phyloP scores from a whole-genome alignment of 2,888 invertebrate genomes.

The Stratiomys singularior region DNA sequence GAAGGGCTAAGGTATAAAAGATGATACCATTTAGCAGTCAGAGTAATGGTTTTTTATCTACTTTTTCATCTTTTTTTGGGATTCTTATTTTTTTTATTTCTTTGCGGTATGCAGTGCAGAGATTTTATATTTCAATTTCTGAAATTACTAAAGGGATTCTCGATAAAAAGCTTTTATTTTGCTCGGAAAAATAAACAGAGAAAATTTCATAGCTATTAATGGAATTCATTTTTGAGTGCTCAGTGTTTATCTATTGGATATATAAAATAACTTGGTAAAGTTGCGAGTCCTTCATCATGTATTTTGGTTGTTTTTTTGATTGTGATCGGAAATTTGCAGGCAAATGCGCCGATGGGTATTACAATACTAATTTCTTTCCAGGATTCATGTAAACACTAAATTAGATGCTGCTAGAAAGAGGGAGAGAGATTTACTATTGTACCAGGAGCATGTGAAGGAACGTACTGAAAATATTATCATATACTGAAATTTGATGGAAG shows the following conservation, averaged over 20 bases:
- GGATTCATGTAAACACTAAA: too few species aligned
- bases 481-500: too few species aligned
- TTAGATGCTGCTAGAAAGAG: too few species aligned
- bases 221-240: constrained; percentile 41
- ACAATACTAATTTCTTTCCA: too few species aligned
- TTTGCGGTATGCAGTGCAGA: constrained; percentile 44
- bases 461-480: too few species aligned
- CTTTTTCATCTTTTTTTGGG: neutral
- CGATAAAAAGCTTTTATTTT: constrained; percentile 2
- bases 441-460: too few species aligned
- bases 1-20: constrained; percentile 32
- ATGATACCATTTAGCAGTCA: constrained; percentile 36
- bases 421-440: too few species aligned
- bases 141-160: constrained; percentile 43
- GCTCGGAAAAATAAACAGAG: neutral
- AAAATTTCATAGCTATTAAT: constrained; percentile 35
- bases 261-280: constrained; percentile 20
- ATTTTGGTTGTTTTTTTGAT: neutral
- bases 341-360: too few species aligned
- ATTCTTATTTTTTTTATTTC: constrained; percentile 29
- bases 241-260: neutral
- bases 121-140: constrained; percentile 45
- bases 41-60: constrained; percentile 27
- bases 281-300: neutral
- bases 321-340: too few species aligned